Conservation (phyloP, 2,888 invertebrate species). For the Macrosiphum euphorbiae region DNA sequence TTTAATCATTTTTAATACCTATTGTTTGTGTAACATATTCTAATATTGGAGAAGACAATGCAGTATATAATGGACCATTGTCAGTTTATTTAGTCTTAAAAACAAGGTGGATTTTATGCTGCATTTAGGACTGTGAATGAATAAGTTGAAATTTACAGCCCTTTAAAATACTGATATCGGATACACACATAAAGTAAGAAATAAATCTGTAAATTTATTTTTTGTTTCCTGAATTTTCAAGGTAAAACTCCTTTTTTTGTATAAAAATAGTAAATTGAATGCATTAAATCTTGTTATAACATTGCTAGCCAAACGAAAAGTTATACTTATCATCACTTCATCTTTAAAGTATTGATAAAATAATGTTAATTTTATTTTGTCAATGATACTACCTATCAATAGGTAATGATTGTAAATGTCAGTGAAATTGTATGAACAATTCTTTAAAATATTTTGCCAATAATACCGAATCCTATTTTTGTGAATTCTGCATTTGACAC, state of each 20-base stretch:
- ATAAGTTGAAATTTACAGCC: background rate
- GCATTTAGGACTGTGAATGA: background rate
- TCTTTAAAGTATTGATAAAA: background rate
- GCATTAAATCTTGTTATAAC: background rate
- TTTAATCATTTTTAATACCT: constrained; percentile 4
- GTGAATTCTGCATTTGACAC: background rate
- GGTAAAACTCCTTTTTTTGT: background rate
- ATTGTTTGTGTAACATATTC: background rate
- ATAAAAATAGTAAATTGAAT: background rate
- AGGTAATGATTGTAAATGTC: background rate
- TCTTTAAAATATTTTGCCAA: background rate
- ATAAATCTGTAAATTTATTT: background rate
- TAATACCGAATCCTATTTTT: background rate
- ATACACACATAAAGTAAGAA: background rate
- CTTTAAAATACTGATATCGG: background rate
- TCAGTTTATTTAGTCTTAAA: background rate
- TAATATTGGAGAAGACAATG: background rate
- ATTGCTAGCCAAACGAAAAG: background rate
- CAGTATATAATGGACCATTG: background rate
- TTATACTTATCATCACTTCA: background rate
- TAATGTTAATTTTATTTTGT: background rate
- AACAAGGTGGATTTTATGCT: background rate
- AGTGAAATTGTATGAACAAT: constrained; percentile 1
- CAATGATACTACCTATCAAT: background rate
- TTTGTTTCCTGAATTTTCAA: background rate